Base-by-base conservation (phyloP, 2,888 invertebrate species). In the Cataglyphis altisquamis region DNA sequence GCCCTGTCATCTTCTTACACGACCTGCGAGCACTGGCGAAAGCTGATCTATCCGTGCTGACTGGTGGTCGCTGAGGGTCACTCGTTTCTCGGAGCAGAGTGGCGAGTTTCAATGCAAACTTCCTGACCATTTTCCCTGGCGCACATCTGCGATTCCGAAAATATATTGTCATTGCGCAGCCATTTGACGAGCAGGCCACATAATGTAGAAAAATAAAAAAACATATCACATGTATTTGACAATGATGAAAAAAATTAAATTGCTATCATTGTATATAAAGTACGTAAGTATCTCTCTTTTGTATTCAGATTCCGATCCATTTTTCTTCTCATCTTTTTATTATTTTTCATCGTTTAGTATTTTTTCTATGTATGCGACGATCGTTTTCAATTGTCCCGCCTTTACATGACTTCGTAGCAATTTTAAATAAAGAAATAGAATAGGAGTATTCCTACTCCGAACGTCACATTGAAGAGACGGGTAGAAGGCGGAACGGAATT, bases 31-130 rank as follows among this genome's bases (percentile, higher is more conserved):
- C 41, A 57, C 78, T 32, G 57, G 25, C 8, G 60, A 78, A 45
- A 57, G 45, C 75, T 66, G 82, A 82, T 82, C 81, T 81, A 73
- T 75, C 81, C 55, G 73, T 64, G 77, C 63, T 73, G 74, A 81
- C 81, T 81, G 55, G 41, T 52, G 78, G 72, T 57, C 78, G 70
- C 70, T 21, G 70, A 70, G 45, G 70, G 41, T 67, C 77, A 67
- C 52, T 52, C 63, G 36, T 82, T 74, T 64, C 64, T 55, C 57
- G 57, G 21, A 21, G 52, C 75, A 63, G 64, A 48, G 60, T 62
- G 62, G 72, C 25, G 32, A 72, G 80, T 39, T 39, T 67, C 77
- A 29, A 25, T 41, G 57, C 55, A 21, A 67, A 68, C 45, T 68
- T 78, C 32, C 41, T 12, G 6, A 21, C 68, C 41, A 29, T 39